Evolutionary conservation across 2,888 invertebrate species (phyloP).

Genomic region (Volucella inflata): DNA sequence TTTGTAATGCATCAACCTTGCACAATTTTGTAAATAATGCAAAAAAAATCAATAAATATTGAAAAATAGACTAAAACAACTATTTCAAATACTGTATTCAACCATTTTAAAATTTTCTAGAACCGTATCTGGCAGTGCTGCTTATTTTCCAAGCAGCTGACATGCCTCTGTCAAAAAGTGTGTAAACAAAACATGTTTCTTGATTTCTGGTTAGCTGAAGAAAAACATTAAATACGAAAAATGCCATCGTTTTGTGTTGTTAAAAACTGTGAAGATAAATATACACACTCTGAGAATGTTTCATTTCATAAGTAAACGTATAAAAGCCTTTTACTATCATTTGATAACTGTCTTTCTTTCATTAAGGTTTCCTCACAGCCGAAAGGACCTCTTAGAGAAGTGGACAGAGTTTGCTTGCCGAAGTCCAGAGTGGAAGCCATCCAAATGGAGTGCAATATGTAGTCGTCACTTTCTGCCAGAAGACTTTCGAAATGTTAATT

Average conservation of each 20-base stretch:
- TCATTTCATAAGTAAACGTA: constrained; percentile 82
- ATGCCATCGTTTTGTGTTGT: constrained; percentile 84
- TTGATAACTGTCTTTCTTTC: not conserved
- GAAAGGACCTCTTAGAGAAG: constrained; percentile 80
- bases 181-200: constrained; percentile 28
- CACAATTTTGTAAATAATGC: no score
- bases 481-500: constrained; percentile 81
- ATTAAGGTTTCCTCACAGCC: constrained; percentile 82
- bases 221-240: constrained; percentile 2
- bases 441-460: constrained; percentile 83
- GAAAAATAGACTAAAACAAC: no score
- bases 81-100: not conserved
- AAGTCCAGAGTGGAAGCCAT: constrained; percentile 81
- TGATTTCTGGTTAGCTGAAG: not conserved
- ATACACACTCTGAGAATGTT: constrained; percentile 81
- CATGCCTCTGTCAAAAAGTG: constrained; percentile 12
- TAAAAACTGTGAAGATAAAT: constrained; percentile 82
- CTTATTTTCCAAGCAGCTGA: not conserved
- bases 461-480: constrained; percentile 82
- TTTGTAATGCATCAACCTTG: no score
- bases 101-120: not conserved
- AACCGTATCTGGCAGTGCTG: not conserved
- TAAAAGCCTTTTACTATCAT: not conserved
- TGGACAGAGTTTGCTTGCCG: constrained; percentile 83
- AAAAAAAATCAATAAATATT: no score